Conservation (phyloP, 2,797 vertebrate genomes). For the Oceanodroma leucorhoa region DNA sequence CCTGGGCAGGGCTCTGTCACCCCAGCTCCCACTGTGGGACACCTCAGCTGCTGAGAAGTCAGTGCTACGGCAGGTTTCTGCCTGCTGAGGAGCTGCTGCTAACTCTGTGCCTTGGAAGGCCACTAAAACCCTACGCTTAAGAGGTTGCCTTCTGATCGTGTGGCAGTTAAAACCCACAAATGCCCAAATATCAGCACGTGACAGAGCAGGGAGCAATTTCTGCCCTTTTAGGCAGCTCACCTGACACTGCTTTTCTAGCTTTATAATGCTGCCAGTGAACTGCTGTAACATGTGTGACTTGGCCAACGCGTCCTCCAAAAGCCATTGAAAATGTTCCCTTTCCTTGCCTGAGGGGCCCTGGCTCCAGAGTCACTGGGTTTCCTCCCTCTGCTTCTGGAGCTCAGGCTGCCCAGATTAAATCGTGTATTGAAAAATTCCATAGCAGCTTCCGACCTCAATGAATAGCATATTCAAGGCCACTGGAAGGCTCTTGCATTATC, state of each 20-base stretch:
- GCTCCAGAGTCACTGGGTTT: not conserved
- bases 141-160: not conserved
- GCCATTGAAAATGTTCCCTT: slow-evolving; percentile 17
- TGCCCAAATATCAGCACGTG: not conserved
- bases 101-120: not conserved
- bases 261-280: not conserved
- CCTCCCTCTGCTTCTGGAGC: slow-evolving; percentile 36
- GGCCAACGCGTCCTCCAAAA: not conserved
- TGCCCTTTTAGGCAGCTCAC: not conserved
- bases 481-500: slow-evolving; percentile 38
- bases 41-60: not conserved
- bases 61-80: not conserved
- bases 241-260: not conserved
- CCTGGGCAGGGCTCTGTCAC: not conserved
- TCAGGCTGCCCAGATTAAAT: slow-evolving; percentile 21
- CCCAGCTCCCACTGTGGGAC: rapidly evolving
- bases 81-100: not conserved
- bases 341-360: not conserved
- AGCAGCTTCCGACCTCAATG: slow-evolving; percentile 37
- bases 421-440: slow-evolving; percentile 48
- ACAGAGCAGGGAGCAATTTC: not conserved
- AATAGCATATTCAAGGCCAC: slow-evolving; percentile 41
- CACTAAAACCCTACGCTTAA: not conserved
- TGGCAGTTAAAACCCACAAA: not conserved
- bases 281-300: not conserved